Percentiles rank a stretch among this genome's conserved stretches.
Evolutionary conservation across 1,140 invertebrate genomes (phyloP).

Genomic region (Maniola jurtina): DNA sequence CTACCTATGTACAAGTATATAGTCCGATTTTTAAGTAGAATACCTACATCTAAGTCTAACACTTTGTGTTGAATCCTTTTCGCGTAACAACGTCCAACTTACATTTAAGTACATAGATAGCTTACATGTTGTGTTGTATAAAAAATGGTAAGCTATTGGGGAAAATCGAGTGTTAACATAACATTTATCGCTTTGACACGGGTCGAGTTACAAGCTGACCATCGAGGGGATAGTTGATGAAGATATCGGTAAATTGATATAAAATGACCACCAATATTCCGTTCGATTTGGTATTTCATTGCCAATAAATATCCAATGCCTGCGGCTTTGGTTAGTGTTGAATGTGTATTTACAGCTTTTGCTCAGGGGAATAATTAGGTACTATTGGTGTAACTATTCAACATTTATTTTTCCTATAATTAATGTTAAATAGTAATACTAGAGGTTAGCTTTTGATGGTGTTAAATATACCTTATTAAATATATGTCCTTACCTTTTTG

Average conservation of each 20-base stretch:
- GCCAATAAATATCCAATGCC: neutral
- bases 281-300: neutral
- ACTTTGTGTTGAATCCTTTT: too few species aligned
- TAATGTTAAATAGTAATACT: too few species aligned
- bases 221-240: neutral
- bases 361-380: neutral
- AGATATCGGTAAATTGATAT: neutral
- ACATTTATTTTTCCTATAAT: too few species aligned
- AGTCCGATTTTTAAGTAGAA: too few species aligned
- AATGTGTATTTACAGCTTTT: neutral
- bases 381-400: neutral
- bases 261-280: neutral
- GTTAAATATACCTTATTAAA: too few species aligned
- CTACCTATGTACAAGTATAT: too few species aligned
- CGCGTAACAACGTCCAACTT: too few species aligned
- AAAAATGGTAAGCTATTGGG: neutral
- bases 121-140: too few species aligned
- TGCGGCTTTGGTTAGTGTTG: neutral
- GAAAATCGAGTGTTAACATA: neutral
- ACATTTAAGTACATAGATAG: too few species aligned
- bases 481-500: too few species aligned
- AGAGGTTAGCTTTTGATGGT: too few species aligned
- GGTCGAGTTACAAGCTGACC: neutral
- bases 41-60: too few species aligned
- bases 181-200: neutral